Percentiles rank a stretch among this genome's conserved stretches.
These are phyloP conservation scores for Monopis laevigella DNA, from an alignment of 2,888 invertebrate species.

Conservation along the genomic window DNA sequence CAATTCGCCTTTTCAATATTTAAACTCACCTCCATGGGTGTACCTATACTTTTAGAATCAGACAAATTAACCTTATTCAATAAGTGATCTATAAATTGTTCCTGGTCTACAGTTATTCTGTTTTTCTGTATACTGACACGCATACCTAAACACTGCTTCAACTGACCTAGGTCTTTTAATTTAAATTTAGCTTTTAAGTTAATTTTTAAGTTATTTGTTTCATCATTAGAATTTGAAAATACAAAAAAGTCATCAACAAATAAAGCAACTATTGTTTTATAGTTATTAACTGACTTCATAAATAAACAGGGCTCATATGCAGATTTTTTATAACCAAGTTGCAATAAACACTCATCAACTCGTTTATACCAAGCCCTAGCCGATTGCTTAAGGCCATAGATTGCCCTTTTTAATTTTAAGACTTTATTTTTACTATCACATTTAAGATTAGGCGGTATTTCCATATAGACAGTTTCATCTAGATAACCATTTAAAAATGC, in stretches of 20 bases:
- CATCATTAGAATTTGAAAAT: background rate
- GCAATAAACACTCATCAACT: background rate
- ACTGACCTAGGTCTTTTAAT: background rate
- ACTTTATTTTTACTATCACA: background rate
- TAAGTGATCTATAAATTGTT: background rate
- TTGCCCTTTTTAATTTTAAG: background rate
- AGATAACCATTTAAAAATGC: slow-evolving; percentile 3
- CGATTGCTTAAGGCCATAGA: background rate
- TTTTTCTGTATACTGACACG: slow-evolving; percentile 9
- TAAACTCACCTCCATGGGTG: slow-evolving; percentile 16
- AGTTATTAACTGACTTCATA: slow-evolving; percentile 10
- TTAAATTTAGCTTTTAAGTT: background rate
- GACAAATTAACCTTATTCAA: slow-evolving; percentile 12
- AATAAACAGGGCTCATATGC: slow-evolving; percentile 17
- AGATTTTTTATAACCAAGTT: background rate
- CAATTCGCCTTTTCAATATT: slow-evolving; percentile 15
- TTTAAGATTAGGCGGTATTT: background rate
- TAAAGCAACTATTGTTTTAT: background rate
- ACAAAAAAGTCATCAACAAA: background rate
- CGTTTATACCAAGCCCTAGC: background rate
- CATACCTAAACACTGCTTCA: background rate
- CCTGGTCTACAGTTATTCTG: background rate
- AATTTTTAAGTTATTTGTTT: slow-evolving; percentile 3
- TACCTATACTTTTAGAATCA: slow-evolving; percentile 15
- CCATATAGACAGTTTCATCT: slow-evolving; percentile 1